A percentile compares a stretch with the other conserved stretches of the same genome.
These are phyloP conservation scores for Campylomormyrus numenius DNA, from an alignment of 2,113 vertebrate species.

Conservation along the genomic window DNA sequence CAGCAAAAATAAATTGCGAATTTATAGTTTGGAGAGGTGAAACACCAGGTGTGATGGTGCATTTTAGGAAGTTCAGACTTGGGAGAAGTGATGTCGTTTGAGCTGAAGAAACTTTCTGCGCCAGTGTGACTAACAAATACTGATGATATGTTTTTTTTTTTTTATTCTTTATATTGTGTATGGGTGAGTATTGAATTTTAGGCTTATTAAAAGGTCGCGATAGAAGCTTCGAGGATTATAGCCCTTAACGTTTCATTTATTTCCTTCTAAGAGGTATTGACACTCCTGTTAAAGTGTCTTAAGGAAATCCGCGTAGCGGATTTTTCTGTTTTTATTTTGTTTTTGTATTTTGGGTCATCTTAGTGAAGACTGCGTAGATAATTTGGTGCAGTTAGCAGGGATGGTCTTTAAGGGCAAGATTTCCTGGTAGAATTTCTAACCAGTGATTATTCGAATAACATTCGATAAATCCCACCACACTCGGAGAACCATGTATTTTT, in stretches of 20 bases:
- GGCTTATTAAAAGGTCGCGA: background rate
- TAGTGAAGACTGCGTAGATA: background rate
- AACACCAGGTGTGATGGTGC: background rate
- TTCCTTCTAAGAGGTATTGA: background rate
- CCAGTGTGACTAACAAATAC: background rate
- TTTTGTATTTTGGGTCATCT: background rate
- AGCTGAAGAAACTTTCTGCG: background rate
- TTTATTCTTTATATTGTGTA: background rate
- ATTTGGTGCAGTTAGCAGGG: background rate
- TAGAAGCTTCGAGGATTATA: background rate
- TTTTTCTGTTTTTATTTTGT: background rate
- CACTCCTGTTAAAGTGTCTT: background rate
- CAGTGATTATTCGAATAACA: too few species aligned
- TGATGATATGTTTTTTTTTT: background rate
- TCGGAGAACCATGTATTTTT: background rate
- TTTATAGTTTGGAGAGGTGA: background rate
- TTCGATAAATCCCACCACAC: background rate
- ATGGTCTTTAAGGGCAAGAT: background rate
- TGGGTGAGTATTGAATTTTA: background rate
- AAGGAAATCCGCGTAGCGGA: background rate
- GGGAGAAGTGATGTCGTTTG: background rate
- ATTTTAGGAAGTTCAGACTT: background rate
- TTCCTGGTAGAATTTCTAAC: background rate
- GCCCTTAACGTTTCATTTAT: background rate
- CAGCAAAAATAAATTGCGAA: background rate